Evolutionary conservation across 2,888 invertebrate species (phyloP).

Genomic region (Cheilosia vernalis): DNA sequence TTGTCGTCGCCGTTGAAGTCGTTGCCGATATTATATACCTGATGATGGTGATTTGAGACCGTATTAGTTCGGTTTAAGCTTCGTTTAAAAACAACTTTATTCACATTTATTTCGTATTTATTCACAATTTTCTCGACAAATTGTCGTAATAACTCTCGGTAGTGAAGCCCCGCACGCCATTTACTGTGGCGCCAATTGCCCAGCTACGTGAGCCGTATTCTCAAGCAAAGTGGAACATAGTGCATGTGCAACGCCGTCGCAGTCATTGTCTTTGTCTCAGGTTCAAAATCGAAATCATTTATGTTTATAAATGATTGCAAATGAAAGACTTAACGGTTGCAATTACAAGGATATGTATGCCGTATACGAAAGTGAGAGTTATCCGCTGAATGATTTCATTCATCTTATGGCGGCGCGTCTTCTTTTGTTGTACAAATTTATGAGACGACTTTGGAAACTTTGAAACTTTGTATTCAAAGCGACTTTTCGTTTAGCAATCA

Average conservation of each 20-base stretch:
- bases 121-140: constrained; percentile 72
- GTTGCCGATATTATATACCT: constrained; percentile 11
- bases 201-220: constrained; percentile 68
- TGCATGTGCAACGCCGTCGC: not conserved
- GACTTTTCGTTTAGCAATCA: constrained; percentile 6
- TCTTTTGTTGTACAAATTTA: constrained; percentile 40
- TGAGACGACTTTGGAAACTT: constrained; percentile 42
- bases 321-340: constrained; percentile 60
- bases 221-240: constrained; percentile 39
- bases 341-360: constrained; percentile 68
- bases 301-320: constrained; percentile 61
- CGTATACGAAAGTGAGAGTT: constrained; percentile 65
- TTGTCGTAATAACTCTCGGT: constrained; percentile 69
- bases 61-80: constrained; percentile 64
- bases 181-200: constrained; percentile 65
- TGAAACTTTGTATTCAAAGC: constrained; percentile 19
- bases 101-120: constrained; percentile 63
- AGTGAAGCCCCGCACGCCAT: constrained; percentile 52
- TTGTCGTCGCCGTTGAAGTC: constrained; percentile 20
- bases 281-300: constrained; percentile 65
- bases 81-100: constrained; percentile 71
- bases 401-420: constrained; percentile 37
- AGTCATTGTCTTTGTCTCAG: constrained; percentile 49
- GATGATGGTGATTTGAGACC: constrained; percentile 54
- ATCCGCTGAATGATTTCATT: constrained; percentile 54